phyloP scores from a whole-genome alignment of 2,797 vertebrate genomes.

The Schizopygopsis malacanthus region DNA sequence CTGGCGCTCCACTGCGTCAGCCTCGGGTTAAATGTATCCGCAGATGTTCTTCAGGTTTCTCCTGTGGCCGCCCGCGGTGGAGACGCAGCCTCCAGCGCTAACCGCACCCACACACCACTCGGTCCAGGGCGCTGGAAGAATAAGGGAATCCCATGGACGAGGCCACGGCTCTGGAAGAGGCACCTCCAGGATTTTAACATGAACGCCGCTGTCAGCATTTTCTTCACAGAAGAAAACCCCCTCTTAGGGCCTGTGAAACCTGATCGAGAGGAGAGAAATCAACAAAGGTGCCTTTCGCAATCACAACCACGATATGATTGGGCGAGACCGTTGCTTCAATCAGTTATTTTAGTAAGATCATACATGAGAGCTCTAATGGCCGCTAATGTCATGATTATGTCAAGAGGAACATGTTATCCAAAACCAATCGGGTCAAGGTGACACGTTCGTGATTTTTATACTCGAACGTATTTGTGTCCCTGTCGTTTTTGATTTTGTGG shows the following conservation, averaged over 20 bases:
- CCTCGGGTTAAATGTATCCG: conserved; percentile 63
- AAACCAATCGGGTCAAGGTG: conserved; percentile 63
- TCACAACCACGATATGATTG: background rate
- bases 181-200: conserved; percentile 67
- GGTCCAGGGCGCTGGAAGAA: conserved; percentile 58
- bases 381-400: conserved; percentile 63
- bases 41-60: conserved; percentile 53
- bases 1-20: conserved; percentile 61
- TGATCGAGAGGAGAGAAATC: conserved; percentile 64
- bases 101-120: conserved; percentile 38
- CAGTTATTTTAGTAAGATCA: conserved; percentile 70
- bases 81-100: conserved; percentile 55
- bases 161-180: conserved; percentile 68
- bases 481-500: conserved; percentile 46
- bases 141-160: conserved; percentile 58
- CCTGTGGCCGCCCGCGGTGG: conserved; percentile 31
- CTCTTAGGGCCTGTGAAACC: conserved; percentile 97
- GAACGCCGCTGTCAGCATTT: conserved; percentile 76
- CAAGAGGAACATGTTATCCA: conserved; percentile 43
- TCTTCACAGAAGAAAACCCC: conserved; percentile 98
- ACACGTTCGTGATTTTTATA: conserved; percentile 49
- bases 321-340: conserved; percentile 62
- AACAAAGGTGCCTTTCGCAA: conserved; percentile 2
- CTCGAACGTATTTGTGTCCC: background rate
- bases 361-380: conserved; percentile 16